Percentiles rank a stretch among this genome's conserved stretches.
phyloP scores from a whole-genome alignment of 2,797 vertebrate species.

The Cyprinella venusta region DNA sequence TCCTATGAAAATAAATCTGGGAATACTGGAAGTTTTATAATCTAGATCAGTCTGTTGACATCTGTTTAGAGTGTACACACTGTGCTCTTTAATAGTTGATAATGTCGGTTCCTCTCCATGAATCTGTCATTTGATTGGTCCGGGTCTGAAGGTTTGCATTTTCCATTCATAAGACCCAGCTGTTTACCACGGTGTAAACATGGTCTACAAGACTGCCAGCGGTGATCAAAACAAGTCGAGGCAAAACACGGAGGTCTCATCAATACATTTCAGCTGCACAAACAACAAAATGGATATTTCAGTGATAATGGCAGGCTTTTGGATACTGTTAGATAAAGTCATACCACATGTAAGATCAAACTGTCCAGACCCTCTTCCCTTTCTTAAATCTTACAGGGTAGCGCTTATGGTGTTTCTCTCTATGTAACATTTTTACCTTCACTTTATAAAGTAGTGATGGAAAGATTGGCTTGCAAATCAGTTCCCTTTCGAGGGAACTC shows the following conservation, averaged over 20 bases:
- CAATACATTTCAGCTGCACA: constrained; percentile 15
- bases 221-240: constrained; percentile 32
- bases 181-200: constrained; percentile 42
- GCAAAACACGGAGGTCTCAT: constrained; percentile 22
- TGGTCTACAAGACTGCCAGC: constrained; percentile 4
- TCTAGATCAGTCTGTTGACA: constrained; percentile 9
- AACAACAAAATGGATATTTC: constrained; percentile 14
- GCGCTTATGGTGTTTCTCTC: neutral
- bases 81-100: neutral
- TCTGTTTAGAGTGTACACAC: constrained; percentile 2
- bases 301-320: neutral
- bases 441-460: neutral
- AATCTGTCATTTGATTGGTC: constrained; percentile 6
- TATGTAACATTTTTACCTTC: neutral
- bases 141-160: neutral
- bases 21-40: constrained; percentile 33
- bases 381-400: neutral
- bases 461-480: neutral
- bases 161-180: constrained; percentile 28
- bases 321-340: neutral
- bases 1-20: constrained; percentile 54
- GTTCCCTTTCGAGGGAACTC: no score
- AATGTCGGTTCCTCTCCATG: neutral
- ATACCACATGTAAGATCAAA: constrained; percentile 18
- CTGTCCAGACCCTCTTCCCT: neutral